Conservation (phyloP, 35 echinoderm and acorn worm species). For the Stichopus chloronotus region DNA sequence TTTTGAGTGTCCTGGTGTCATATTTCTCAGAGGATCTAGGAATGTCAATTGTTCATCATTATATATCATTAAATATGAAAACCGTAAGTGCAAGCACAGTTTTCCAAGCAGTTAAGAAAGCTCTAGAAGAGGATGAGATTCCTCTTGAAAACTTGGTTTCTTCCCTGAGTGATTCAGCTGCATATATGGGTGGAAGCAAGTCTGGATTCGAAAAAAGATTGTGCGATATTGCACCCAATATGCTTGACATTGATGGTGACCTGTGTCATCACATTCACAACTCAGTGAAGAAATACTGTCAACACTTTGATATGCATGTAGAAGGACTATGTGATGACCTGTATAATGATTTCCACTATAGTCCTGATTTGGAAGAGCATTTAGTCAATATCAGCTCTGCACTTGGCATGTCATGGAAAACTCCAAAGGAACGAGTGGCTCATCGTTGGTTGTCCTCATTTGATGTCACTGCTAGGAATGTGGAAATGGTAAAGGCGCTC, state of each 20-base stretch:
- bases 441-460: conserved; percentile 38
- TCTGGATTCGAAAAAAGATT: conserved; percentile 62
- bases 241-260: conserved; percentile 80
- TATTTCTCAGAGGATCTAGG: conserved; percentile 52
- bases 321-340: conserved; percentile 40
- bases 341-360: conserved; percentile 56
- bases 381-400: conserved; percentile 28
- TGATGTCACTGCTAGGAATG: conserved; percentile 39
- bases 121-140: conserved; percentile 48
- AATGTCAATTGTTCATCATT: conserved; percentile 62
- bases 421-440: conserved; percentile 23
- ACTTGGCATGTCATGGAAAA: conserved; percentile 37
- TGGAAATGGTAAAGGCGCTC: conserved; percentile 39
- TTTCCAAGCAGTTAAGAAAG: conserved; percentile 18
- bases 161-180: conserved; percentile 58
- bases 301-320: conserved; percentile 42
- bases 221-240: conserved; percentile 59
- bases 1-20: conserved; percentile 66
- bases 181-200: conserved; percentile 73
- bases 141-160: conserved; percentile 65
- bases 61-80: conserved; percentile 32
- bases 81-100: conserved; percentile 41
- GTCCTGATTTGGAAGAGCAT: conserved; percentile 21
- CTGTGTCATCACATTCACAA: conserved; percentile 71
- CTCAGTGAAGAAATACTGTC: conserved; percentile 59